Conservation (phyloP, 2,888 invertebrate genomes). For the Hymenopus coronatus region DNA sequence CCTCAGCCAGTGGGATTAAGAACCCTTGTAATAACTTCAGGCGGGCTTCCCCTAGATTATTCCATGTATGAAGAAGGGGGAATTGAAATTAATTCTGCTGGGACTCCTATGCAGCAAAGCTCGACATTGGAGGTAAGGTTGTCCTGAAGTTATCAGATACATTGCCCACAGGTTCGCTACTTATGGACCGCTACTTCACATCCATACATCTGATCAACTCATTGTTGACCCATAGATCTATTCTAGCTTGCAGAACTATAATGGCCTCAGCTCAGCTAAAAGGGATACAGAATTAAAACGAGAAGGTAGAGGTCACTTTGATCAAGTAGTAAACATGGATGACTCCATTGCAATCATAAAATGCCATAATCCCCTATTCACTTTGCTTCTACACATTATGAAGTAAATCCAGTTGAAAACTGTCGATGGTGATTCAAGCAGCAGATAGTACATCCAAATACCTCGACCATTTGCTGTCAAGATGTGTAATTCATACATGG, state of each 20-base stretch:
- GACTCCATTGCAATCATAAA: not conserved
- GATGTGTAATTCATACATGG: too few species aligned
- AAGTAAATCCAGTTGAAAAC: not conserved
- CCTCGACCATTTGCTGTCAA: too few species aligned
- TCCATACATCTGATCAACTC: not conserved
- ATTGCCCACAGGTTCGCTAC: not conserved
- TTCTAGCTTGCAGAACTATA: too few species aligned
- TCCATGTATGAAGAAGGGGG: too few species aligned
- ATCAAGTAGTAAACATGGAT: not conserved
- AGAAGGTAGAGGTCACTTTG: not conserved
- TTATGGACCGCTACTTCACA: not conserved
- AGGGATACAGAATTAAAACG: not conserved
- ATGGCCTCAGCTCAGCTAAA: not conserved
- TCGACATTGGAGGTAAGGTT: not conserved
- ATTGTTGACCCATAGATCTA: not conserved
- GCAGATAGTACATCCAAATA: too few species aligned
- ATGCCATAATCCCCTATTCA: not conserved
- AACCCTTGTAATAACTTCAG: too few species aligned
- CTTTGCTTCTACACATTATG: not conserved
- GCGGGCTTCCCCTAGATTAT: too few species aligned
- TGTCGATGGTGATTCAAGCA: too few species aligned
- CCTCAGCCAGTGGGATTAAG: too few species aligned
- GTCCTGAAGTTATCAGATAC: not conserved
- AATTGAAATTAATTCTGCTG: too few species aligned
- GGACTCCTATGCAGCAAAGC: not conserved